phyloP scores from a whole-genome alignment of 2,113 vertebrate species.

The Clarias gariepinus region DNA sequence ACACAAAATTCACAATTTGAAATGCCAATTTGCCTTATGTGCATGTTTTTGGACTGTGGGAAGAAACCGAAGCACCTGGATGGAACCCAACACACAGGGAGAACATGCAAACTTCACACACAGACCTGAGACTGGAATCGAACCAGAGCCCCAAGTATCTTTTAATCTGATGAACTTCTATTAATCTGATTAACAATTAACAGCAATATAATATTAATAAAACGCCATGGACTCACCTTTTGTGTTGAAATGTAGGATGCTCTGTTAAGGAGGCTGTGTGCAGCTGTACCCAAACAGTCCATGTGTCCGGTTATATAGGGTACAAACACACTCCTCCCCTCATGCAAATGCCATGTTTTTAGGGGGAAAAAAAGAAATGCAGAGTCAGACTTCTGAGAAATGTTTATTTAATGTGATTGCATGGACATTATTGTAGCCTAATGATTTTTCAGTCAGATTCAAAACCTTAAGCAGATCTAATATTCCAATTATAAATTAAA shows the following conservation, averaged over 20 bases:
- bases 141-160: neutral
- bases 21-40: too few relatives aligned
- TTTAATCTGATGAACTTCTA: neutral
- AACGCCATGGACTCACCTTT: constrained; percentile 18
- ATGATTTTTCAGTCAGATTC: neutral
- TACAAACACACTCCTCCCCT: constrained; percentile 31
- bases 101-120: too few relatives aligned
- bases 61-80: too few relatives aligned
- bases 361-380: constrained; percentile 3
- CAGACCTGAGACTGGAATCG: too few relatives aligned
- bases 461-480: neutral
- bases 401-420: neutral
- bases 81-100: too few relatives aligned
- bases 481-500: neutral
- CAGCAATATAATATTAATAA: neutral
- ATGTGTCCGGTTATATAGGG: constrained; percentile 22
- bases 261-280: constrained; percentile 26
- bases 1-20: too few relatives aligned
- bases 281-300: constrained; percentile 9
- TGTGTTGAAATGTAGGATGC: neutral
- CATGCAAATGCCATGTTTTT: neutral
- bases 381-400: neutral
- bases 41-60: too few relatives aligned
- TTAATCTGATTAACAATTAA: neutral
- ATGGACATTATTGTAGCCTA: neutral